Evolutionary conservation across 2,797 vertebrate genomes (phyloP).

Genomic region (Malacoraja senta): DNA sequence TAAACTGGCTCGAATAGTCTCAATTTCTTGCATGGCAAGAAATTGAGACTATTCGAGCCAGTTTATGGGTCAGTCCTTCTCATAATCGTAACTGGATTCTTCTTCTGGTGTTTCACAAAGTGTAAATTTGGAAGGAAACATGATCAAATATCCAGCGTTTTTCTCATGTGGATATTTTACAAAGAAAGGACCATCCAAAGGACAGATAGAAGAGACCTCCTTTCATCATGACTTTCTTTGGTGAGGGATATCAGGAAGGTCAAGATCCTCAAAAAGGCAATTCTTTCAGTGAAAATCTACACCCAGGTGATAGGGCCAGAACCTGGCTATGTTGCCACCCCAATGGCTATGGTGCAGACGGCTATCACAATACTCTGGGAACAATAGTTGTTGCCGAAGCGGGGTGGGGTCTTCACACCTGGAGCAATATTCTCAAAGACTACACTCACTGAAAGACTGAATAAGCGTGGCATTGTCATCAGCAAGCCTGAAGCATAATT

Average conservation of each 20-base stretch:
- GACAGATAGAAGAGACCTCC: slow-evolving; percentile 81
- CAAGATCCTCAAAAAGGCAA: slow-evolving; percentile 64
- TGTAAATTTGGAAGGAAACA: slow-evolving; percentile 80
- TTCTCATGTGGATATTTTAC: slow-evolving; percentile 84
- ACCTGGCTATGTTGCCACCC: slow-evolving; percentile 75
- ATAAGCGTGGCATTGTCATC: slow-evolving; percentile 77
- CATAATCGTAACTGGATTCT: slow-evolving; percentile 76
- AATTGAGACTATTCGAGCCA: too few species aligned
- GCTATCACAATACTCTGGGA: slow-evolving; percentile 80
- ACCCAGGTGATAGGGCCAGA: slow-evolving; percentile 85
- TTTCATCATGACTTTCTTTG: slow-evolving; percentile 79
- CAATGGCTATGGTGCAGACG: slow-evolving; percentile 87
- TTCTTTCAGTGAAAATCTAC: slow-evolving; percentile 76
- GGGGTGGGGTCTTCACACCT: slow-evolving; percentile 83
- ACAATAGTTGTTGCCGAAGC: slow-evolving; percentile 66
- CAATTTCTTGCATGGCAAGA: too few species aligned
- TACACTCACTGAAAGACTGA: slow-evolving; percentile 79
- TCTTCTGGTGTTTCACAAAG: slow-evolving; percentile 80
- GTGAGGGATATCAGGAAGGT: slow-evolving; percentile 78
- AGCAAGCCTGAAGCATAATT: slow-evolving; percentile 63
- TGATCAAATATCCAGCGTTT: slow-evolving; percentile 80
- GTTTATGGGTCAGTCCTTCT: slow-evolving; percentile 62
- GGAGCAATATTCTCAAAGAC: slow-evolving; percentile 83
- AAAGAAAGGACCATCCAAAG: slow-evolving; percentile 79
- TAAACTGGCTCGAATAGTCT: too few species aligned